A percentile compares a stretch with the other conserved stretches of the same genome.
phyloP scores from a whole-genome alignment of 2,113 vertebrate genomes.

The Tragulus kanchil region DNA sequence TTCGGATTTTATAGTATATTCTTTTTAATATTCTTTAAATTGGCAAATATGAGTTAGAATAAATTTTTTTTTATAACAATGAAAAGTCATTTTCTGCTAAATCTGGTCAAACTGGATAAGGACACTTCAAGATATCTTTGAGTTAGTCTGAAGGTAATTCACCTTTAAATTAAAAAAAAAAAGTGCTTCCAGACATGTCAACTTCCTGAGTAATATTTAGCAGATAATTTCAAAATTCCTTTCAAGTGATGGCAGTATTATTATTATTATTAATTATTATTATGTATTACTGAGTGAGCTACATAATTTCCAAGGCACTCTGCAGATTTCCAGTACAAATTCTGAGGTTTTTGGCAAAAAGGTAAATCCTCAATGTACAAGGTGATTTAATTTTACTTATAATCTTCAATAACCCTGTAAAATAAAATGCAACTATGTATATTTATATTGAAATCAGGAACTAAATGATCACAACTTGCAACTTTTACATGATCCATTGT shows the following conservation, averaged over 20 bases:
- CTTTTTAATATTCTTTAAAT: constrained; percentile 5
- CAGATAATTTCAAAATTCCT: constrained; percentile 46
- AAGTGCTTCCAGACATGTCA: constrained; percentile 25
- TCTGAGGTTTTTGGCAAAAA: not conserved
- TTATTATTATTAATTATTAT: no score
- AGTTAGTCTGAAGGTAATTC: constrained; percentile 17
- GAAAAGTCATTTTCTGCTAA: constrained; percentile 15
- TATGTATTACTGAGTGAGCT: not conserved
- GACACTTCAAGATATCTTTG: not conserved
- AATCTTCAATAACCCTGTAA: constrained; percentile 24
- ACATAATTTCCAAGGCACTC: not conserved
- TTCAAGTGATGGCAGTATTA: not conserved
- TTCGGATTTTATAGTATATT: not conserved
- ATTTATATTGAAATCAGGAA: constrained; percentile 25
- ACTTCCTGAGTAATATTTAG: not conserved
- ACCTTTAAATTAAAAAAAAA: not conserved
- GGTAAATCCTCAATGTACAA: not conserved
- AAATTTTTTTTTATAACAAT: not conserved
- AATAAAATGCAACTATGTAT: not conserved
- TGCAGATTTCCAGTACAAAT: not conserved
- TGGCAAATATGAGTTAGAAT: constrained; percentile 14
- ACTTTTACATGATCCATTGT: not conserved
- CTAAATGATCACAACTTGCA: not conserved
- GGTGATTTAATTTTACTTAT: not conserved
- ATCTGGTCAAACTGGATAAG: not conserved